Evolutionary conservation across 2,113 vertebrate species (phyloP).

Genomic region (Nycticebus coucang): DNA sequence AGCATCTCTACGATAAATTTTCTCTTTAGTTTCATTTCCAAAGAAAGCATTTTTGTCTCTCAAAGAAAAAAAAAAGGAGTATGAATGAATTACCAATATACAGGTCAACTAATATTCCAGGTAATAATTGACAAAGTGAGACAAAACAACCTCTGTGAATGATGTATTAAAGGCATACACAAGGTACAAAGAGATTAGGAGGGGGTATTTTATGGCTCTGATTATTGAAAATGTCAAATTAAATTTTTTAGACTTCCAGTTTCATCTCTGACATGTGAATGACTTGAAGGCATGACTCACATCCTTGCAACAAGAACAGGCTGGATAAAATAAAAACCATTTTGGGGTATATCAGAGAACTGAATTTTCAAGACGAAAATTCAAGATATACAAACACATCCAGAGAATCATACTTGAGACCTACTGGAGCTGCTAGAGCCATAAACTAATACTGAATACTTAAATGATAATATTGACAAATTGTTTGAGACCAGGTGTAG

Average conservation of each 20-base stretch:
- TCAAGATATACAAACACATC: not conserved
- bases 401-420: not conserved
- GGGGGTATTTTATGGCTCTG: not conserved
- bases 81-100: not conserved
- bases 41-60: too few species aligned
- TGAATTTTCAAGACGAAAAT: not conserved
- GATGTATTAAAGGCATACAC: not conserved
- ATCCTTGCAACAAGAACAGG: not conserved
- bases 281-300: not conserved
- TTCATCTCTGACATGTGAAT: not conserved
- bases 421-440: not conserved
- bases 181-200: not conserved
- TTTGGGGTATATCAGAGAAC: not conserved
- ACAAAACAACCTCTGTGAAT: not conserved
- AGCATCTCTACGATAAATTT: too few species aligned
- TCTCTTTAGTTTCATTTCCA: too few species aligned
- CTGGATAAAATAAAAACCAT: not conserved
- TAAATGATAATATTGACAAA: not conserved
- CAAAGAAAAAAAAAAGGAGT: too few species aligned
- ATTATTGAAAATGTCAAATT: not conserved
- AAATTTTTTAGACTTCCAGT: not conserved
- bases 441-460: not conserved
- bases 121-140: not conserved
- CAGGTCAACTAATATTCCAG: not conserved
- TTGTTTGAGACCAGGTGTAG: not conserved